A percentile compares a stretch with the other conserved stretches of the same genome.
phyloP scores from a whole-genome alignment of 2,113 vertebrate genomes.

The Sterrhoptilus dennistouni region DNA sequence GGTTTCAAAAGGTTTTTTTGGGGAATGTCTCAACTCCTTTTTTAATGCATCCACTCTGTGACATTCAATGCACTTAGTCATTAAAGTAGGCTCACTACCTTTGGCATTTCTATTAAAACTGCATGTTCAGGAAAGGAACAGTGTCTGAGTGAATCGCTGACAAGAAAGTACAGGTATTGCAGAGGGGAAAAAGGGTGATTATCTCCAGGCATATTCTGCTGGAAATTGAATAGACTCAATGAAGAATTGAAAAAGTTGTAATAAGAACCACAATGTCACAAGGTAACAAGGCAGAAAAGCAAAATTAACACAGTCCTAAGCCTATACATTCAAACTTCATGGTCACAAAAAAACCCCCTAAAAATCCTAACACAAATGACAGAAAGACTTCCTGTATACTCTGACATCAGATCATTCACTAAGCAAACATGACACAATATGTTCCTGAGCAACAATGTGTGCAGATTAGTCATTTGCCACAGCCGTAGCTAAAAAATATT shows the following conservation, averaged over 20 bases:
- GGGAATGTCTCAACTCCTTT: not conserved
- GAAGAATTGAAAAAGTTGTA: not conserved
- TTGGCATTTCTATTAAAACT: slow-evolving; percentile 42
- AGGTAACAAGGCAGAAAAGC: not conserved
- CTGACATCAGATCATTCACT: not conserved
- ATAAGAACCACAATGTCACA: not conserved
- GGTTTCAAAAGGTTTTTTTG: not conserved
- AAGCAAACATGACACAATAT: not conserved
- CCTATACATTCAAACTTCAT: not conserved
- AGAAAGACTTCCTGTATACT: not conserved
- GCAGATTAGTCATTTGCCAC: not conserved
- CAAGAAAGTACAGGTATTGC: not conserved
- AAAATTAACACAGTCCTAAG: not conserved
- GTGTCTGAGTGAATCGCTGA: not conserved
- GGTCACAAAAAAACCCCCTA: not conserved
- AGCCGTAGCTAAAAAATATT: not conserved
- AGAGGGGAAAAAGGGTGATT: not conserved
- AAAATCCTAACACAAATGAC: not conserved
- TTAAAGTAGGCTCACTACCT: not conserved
- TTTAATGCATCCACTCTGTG: not conserved
- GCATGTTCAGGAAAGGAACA: not conserved
- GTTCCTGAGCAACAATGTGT: not conserved
- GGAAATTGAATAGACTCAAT: not conserved
- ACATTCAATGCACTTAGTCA: not conserved
- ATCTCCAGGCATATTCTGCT: not conserved